These are phyloP conservation scores for Cataglyphis livida DNA, from an alignment of 2,888 invertebrate species.

Conservation along the genomic window DNA sequence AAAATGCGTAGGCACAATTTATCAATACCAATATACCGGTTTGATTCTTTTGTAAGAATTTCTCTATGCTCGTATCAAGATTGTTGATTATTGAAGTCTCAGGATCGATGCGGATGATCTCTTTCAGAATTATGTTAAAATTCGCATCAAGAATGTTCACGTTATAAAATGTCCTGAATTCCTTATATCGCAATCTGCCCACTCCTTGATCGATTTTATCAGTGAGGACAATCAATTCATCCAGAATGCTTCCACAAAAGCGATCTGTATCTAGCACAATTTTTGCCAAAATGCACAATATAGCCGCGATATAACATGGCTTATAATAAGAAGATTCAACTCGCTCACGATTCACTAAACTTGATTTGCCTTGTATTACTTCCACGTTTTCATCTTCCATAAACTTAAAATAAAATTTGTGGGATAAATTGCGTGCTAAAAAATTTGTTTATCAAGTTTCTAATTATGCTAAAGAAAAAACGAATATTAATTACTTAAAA, in stretches of 20 bases:
- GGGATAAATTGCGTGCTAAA: neutral
- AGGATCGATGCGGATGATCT: conserved; percentile 78
- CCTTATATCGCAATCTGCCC: conserved; percentile 77
- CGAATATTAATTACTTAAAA: neutral
- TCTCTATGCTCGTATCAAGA: conserved; percentile 63
- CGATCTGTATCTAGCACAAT: conserved; percentile 71
- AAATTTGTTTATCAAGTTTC: neutral
- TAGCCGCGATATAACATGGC: conserved; percentile 79
- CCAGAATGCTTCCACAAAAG: conserved; percentile 74
- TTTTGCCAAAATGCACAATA: conserved; percentile 80
- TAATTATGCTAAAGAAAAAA: neutral
- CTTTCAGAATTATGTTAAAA: conserved; percentile 79
- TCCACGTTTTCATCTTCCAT: conserved; percentile 65
- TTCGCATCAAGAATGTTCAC: conserved; percentile 75
- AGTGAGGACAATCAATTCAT: conserved; percentile 76
- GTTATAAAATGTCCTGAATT: conserved; percentile 76
- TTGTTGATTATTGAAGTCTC: conserved; percentile 72
- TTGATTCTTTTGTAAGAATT: conserved; percentile 73
- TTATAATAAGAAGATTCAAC: conserved; percentile 76
- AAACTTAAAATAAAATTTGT: conserved; percentile 28
- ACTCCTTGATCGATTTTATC: conserved; percentile 75
- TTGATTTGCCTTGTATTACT: conserved; percentile 75
- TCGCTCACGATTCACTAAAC: conserved; percentile 69
- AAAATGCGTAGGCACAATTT: conserved; percentile 80
- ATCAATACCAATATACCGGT: conserved; percentile 80